Percentiles rank a stretch among this genome's conserved stretches.
Evolutionary conservation across 2,113 vertebrate genomes (phyloP).

Genomic region (Galeopterus variegatus): DNA sequence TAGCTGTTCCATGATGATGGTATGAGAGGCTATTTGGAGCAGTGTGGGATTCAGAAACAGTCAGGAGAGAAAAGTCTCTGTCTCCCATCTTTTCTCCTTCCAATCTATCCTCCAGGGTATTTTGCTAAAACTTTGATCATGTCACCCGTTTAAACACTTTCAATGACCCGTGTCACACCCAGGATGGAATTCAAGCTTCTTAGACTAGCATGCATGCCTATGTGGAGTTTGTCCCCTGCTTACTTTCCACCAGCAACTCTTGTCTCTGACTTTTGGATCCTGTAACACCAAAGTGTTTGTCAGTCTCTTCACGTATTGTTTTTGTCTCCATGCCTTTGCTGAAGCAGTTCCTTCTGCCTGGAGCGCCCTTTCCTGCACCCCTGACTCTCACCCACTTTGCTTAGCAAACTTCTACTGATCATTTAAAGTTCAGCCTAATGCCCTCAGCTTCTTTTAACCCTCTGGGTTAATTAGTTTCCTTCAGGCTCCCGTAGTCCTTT

Average conservation of each 20-base stretch:
- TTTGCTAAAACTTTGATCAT: constrained; percentile 8
- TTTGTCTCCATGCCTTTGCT: constrained; percentile 45
- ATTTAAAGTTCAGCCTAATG: neutral
- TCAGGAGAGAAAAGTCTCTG: neutral
- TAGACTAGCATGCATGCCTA: neutral
- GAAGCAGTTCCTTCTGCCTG: neutral
- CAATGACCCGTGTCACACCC: neutral
- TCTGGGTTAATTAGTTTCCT: constrained; percentile 29
- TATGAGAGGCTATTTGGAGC: neutral
- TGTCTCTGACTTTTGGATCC: constrained; percentile 42
- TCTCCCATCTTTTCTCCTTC: neutral
- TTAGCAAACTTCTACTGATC: constrained; percentile 39
- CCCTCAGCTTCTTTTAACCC: neutral
- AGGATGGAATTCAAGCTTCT: neutral
- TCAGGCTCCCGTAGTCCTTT: neutral
- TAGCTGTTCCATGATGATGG: neutral
- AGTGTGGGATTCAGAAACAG: neutral
- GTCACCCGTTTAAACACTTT: neutral
- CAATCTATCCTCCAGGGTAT: neutral
- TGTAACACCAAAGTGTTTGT: neutral
- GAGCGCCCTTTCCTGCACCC: neutral
- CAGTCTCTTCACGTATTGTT: neutral
- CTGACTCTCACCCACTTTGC: constrained; percentile 44
- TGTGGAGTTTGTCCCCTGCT: neutral
- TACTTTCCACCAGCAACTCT: neutral